Percentiles rank a stretch among this genome's conserved stretches.
These are phyloP conservation scores for Coturnix japonica DNA, from an alignment of 2,113 vertebrate genomes.

Conservation along the genomic window DNA sequence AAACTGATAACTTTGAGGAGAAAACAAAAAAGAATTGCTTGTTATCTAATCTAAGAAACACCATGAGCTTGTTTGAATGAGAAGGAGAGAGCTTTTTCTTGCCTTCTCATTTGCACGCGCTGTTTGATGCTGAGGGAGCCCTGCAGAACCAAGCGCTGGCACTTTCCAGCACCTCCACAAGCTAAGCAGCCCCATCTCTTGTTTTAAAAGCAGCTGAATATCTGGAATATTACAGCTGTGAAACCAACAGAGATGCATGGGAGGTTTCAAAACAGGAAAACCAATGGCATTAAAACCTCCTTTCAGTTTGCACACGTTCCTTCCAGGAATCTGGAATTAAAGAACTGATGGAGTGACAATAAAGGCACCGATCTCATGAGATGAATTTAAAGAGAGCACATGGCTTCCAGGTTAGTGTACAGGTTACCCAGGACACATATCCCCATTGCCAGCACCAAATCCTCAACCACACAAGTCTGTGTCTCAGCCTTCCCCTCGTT, in stretches of 20 bases:
- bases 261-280: neutral
- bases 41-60: neutral
- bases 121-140: neutral
- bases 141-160: neutral
- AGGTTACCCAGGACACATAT: neutral
- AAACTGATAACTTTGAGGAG: neutral
- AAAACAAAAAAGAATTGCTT: no score
- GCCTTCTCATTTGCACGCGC: neutral
- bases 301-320: neutral
- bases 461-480: neutral
- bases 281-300: rapidly evolving
- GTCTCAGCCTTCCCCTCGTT: neutral
- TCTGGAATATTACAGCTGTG: neutral
- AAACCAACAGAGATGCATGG: neutral
- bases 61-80: neutral
- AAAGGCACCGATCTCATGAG: rapidly evolving
- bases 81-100: neutral
- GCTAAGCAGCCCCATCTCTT: neutral
- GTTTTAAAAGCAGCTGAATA: neutral
- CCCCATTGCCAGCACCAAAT: neutral
- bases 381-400: neutral
- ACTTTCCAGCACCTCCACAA: neutral
- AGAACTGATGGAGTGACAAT: neutral
- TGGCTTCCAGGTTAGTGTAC: neutral
- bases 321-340: neutral